Base-by-base conservation (phyloP, 2,888 invertebrate species). In the Lasioglossum oenotherae region DNA sequence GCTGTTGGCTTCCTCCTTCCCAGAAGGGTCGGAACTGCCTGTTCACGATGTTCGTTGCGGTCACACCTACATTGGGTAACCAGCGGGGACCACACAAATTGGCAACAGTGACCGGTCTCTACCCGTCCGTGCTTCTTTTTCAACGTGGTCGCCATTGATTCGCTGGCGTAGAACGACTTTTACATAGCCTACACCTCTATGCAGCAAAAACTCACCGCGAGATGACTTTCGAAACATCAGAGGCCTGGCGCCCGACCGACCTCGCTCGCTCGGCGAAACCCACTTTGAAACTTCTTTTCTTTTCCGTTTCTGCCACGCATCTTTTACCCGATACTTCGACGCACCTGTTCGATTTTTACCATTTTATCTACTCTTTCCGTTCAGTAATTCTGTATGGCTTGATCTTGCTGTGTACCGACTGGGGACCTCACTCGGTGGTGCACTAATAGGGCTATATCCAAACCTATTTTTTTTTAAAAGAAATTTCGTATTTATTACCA, bases 161-260 rank as follows among this genome's bases (percentile, higher is more conserved):
- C 76, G 73, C 64, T 69, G 85, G 78, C 78, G 85, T 88, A 87
- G 89, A 82, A 88, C 90, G 92, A 92, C 92, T 92, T 92, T 93
- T 91, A 92, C 92, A 89, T 92, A 92, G 89, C 91, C 85, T 92
- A 92, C 90, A 90, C 92, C 92, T 92, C 88, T 87, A 88, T 85
- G 87, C 84, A 85, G 89, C 91, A 93, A 93, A 93, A 93, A 92
- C 90, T 64, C 88, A 81, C 80, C 60, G 81, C 60, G 80, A 81
- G 91, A 92, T 92, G 92, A 92, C 92, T 93, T 90, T 92, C 89
- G 89, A 89, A 93, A 93, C 93, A 92, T 93, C 92, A 93, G 92
- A 93, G 92, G 87, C 88, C 88, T 91, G 89, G 91, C 92, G 90
- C 89, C 92, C 92, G 91, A 57, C 86, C 90, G 86, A 69, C 88